Evolutionary conservation across 2,113 vertebrate genomes (phyloP).

Genomic region (Mugil cephalus): DNA sequence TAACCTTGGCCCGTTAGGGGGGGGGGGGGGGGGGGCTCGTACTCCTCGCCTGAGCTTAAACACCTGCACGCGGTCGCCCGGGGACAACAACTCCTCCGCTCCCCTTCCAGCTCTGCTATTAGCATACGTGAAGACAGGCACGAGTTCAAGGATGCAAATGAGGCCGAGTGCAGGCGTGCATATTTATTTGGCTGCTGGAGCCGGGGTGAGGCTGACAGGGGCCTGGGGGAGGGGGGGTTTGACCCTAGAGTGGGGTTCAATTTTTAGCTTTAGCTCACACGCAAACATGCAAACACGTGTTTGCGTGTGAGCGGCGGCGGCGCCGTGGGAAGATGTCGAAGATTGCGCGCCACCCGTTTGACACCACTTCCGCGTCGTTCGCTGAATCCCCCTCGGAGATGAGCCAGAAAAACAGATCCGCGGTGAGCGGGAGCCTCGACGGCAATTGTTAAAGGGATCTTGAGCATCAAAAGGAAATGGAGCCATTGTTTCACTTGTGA

Average conservation of each 20-base stretch:
- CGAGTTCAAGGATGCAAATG: constrained; percentile 65
- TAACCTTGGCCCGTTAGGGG: constrained; percentile 65
- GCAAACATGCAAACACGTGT: constrained; percentile 48
- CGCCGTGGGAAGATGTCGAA: constrained; percentile 4
- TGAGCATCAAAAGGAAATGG: too few species aligned
- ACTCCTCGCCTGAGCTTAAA: constrained; percentile 57
- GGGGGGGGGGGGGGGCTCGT: constrained; percentile 27
- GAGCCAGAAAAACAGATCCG: too few species aligned
- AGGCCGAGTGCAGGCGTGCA: constrained; percentile 42
- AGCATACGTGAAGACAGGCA: constrained; percentile 64
- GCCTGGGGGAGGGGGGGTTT: neutral
- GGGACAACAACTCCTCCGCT: constrained; percentile 7
- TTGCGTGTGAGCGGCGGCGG: too few species aligned
- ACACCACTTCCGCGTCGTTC: constrained; percentile 29
- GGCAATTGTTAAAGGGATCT: too few species aligned
- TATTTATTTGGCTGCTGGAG: constrained; percentile 57
- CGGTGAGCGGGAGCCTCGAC: too few species aligned
- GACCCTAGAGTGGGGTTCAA: constrained; percentile 61
- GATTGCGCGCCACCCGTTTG: neutral
- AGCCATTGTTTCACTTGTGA: too few species aligned
- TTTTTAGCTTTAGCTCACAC: constrained; percentile 62
- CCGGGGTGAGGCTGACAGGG: neutral
- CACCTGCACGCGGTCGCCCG: constrained; percentile 43
- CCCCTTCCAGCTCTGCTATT: constrained; percentile 50
- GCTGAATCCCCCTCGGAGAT: neutral